Conservation (phyloP, 2,888 invertebrate genomes). For the Zaprionus obscuricornis region DNA sequence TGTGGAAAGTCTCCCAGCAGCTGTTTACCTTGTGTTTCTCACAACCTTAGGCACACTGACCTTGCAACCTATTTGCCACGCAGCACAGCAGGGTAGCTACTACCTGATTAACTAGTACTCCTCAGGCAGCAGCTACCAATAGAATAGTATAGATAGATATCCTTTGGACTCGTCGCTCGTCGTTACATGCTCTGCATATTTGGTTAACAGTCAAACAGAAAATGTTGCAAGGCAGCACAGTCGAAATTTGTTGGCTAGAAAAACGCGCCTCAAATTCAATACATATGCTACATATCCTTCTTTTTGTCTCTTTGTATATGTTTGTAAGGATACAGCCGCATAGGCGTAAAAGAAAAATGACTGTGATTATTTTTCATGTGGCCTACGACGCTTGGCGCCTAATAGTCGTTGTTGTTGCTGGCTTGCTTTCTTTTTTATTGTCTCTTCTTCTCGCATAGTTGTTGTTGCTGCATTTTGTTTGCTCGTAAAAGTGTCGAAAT, state of each 20-base stretch:
- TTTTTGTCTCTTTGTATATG: not conserved
- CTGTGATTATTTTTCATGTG: constrained; percentile 37
- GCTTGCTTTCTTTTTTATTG: constrained; percentile 38
- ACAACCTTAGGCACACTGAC: constrained; percentile 34
- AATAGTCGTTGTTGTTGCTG: constrained; percentile 7
- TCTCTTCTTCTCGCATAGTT: constrained; percentile 15
- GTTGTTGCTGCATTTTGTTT: constrained; percentile 74
- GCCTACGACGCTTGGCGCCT: constrained; percentile 4
- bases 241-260: constrained; percentile 8
- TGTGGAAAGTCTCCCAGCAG: constrained; percentile 18
- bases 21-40: constrained; percentile 22
- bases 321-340: constrained; percentile 19
- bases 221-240: constrained; percentile 50
- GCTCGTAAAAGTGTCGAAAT: constrained; percentile 79
- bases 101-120: constrained; percentile 50
- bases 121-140: not conserved
- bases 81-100: constrained; percentile 9
- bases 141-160: constrained; percentile 24
- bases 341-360: constrained; percentile 26
- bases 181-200: constrained; percentile 75
- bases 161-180: constrained; percentile 19
- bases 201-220: constrained; percentile 77
- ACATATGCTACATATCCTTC: constrained; percentile 17
- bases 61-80: constrained; percentile 39
- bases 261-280: constrained; percentile 5